Evolutionary conservation across 2,888 invertebrate species (phyloP).

Genomic region (Allygus modestus): DNA sequence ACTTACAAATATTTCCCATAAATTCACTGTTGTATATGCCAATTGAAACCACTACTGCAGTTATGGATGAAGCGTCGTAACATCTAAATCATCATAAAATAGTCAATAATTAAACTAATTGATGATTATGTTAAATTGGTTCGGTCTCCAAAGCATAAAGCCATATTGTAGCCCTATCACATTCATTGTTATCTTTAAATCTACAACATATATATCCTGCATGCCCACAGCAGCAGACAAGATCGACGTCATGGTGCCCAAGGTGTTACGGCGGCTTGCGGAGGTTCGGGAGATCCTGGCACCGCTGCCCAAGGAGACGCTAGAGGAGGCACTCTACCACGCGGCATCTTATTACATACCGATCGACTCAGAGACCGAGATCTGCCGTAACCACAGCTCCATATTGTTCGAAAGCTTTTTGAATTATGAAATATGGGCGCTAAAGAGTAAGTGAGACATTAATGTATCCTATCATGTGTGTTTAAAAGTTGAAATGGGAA

Average conservation of each 20-base stretch:
- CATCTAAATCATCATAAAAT: too few relatives aligned
- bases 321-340: constrained; percentile 47
- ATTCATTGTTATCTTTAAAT: too few relatives aligned
- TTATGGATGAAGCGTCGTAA: too few relatives aligned
- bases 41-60: too few relatives aligned
- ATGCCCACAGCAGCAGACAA: background rate
- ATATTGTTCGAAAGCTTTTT: constrained; percentile 20
- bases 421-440: constrained; percentile 20
- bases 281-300: constrained; percentile 9
- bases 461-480: background rate
- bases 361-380: constrained; percentile 7
- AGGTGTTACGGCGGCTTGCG: background rate
- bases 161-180: too few relatives aligned
- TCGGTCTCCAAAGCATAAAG: too few relatives aligned
- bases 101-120: too few relatives aligned
- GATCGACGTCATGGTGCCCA: constrained; percentile 7
- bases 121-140: too few relatives aligned
- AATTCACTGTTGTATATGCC: too few relatives aligned
- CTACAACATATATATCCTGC: too few relatives aligned
- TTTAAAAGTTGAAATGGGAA: too few relatives aligned
- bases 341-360: constrained; percentile 36
- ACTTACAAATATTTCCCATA: too few relatives aligned
- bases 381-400: constrained; percentile 43
- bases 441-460: constrained; percentile 44
- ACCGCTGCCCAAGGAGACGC: constrained; percentile 7